A percentile compares a stretch with the other conserved stretches of the same genome.
Conservation (phyloP, 2,797 vertebrate genomes). For the Lateolabrax maculatus region DNA sequence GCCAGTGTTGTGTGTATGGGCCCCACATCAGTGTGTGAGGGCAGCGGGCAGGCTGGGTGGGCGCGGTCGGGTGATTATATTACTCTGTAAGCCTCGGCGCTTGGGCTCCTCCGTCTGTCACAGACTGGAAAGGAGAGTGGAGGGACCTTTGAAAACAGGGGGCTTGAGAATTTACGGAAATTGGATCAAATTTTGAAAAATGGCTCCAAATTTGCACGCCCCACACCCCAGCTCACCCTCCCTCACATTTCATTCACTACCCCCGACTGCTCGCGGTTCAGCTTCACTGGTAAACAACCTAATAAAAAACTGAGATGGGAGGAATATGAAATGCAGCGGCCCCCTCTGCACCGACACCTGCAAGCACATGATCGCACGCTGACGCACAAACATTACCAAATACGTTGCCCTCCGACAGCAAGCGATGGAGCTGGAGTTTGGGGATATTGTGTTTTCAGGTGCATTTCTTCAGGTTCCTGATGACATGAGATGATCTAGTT, state of each 20-base stretch:
- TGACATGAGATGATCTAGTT: no score
- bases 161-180: slow-evolving; percentile 80
- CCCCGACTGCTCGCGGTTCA: slow-evolving; percentile 54
- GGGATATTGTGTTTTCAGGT: not conserved
- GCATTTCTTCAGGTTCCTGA: not conserved
- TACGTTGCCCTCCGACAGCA: slow-evolving; percentile 10
- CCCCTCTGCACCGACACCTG: slow-evolving; percentile 22
- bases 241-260: slow-evolving; percentile 38
- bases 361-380: slow-evolving; percentile 44
- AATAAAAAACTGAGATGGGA: slow-evolving; percentile 58
- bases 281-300: slow-evolving; percentile 68
- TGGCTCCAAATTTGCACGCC: slow-evolving; percentile 64
- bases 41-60: not conserved
- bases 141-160: slow-evolving; percentile 74
- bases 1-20: slow-evolving; percentile 71
- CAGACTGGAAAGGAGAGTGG: slow-evolving; percentile 51
- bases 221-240: slow-evolving; percentile 1
- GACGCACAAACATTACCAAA: slow-evolving; percentile 21
- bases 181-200: slow-evolving; percentile 84
- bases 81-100: slow-evolving; percentile 49
- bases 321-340: slow-evolving; percentile 58
- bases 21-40: slow-evolving; percentile 34
- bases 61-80: slow-evolving; percentile 69
- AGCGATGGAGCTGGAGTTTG: not conserved
- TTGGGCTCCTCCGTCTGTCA: slow-evolving; percentile 53